These are phyloP conservation scores for Pegea sp. DNA, from an alignment of 23 tunicate species.

Conservation along the genomic window DNA sequence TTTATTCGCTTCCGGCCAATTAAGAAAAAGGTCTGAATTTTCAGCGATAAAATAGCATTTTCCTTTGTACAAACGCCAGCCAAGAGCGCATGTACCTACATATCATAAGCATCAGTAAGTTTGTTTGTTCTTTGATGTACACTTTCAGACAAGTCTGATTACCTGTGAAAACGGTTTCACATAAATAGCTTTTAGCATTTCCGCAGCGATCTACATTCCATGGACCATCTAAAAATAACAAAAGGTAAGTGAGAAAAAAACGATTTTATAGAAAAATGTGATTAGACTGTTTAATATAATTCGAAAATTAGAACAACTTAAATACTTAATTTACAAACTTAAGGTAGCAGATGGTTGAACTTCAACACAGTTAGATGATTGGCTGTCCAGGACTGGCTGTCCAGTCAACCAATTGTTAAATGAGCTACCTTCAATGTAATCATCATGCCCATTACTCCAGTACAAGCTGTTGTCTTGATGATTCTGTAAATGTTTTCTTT, in stretches of 20 bases:
- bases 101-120: neutral
- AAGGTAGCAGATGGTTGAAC: slow-evolving; percentile 22
- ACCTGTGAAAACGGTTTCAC: slow-evolving; percentile 58
- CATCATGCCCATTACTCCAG: slow-evolving; percentile 79
- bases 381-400: slow-evolving; percentile 6
- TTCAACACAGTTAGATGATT: slow-evolving; percentile 29
- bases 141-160: neutral
- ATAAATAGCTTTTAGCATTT: slow-evolving; percentile 46
- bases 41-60: slow-evolving; percentile 57
- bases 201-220: slow-evolving; percentile 65
- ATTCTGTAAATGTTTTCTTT: slow-evolving; percentile 6
- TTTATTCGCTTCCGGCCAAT: slow-evolving; percentile 52
- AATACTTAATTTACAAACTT: slow-evolving; percentile 13
- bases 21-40: slow-evolving; percentile 19
- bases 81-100: slow-evolving; percentile 66
- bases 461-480: slow-evolving; percentile 16
- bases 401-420: slow-evolving; percentile 30
- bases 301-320: neutral
- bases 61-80: slow-evolving; percentile 46
- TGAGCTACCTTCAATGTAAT: slow-evolving; percentile 5
- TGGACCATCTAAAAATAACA: slow-evolving; percentile 22
- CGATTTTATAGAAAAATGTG: neutral
- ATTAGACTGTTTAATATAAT: neutral
- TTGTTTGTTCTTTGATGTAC: neutral
- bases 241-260: slow-evolving; percentile 3